phyloP scores from a whole-genome alignment of 2,113 vertebrate genomes.

The Anolis sagrei region DNA sequence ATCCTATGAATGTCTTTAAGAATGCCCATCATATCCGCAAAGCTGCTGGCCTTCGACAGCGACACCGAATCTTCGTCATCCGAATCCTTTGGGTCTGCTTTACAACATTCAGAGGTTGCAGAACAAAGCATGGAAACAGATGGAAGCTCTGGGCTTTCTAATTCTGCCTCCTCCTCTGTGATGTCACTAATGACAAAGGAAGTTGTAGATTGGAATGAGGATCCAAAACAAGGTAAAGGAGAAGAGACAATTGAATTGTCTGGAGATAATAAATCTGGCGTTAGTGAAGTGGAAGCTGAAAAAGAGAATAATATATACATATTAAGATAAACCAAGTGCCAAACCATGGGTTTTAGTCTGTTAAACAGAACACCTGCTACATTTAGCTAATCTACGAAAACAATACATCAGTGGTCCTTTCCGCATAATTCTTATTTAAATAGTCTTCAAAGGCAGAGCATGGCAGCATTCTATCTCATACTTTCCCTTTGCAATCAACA shows the following conservation, averaged over 20 bases:
- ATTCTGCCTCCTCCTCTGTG: constrained; percentile 89
- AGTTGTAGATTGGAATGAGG: constrained; percentile 90
- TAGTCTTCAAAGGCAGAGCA: not conserved
- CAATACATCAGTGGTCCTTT: not conserved
- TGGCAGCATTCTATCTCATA: not conserved
- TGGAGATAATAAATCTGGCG: constrained; percentile 92
- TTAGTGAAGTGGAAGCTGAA: constrained; percentile 89
- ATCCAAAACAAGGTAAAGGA: constrained; percentile 92
- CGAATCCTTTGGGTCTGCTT: constrained; percentile 80
- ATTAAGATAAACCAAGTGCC: constrained; percentile 1
- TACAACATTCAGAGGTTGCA: constrained; percentile 86
- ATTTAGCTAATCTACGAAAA: not conserved
- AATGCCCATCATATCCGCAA: constrained; percentile 98
- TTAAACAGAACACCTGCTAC: not conserved
- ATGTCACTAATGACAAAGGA: constrained; percentile 98
- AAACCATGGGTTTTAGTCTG: not conserved
- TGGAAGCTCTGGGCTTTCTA: constrained; percentile 89
- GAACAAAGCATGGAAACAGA: constrained; percentile 88
- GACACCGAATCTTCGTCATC: constrained; percentile 93
- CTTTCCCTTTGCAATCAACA: not conserved
- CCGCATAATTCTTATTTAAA: not conserved
- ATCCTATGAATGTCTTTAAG: constrained; percentile 97
- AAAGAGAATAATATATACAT: constrained; percentile 50
- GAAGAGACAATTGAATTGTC: constrained; percentile 93
- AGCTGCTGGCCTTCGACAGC: constrained; percentile 97